Evolutionary conservation across 2,113 vertebrate species (phyloP).

Genomic region (Sinocyclocheilus maitianheensis): DNA sequence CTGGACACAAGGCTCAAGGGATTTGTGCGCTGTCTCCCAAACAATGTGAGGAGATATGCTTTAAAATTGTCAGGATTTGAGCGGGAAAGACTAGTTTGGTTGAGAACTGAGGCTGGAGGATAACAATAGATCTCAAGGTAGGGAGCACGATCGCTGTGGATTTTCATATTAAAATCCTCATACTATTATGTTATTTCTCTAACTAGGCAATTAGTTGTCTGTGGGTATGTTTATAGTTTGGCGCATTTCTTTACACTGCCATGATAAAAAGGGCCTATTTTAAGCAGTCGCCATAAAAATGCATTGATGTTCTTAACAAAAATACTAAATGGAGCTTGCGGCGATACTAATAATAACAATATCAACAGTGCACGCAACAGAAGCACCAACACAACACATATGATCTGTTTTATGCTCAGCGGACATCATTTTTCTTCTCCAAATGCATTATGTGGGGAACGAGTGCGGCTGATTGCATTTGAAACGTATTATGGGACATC

Average conservation of each 20-base stretch:
- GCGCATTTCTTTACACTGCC: not conserved
- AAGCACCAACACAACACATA: slow-evolving; percentile 52
- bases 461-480: slow-evolving; percentile 62
- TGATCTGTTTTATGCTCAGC: slow-evolving; percentile 48
- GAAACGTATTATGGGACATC: slow-evolving; percentile 63
- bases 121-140: slow-evolving; percentile 13
- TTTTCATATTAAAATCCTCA: not conserved
- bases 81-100: not conserved
- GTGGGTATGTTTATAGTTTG: slow-evolving; percentile 6
- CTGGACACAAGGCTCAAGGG: slow-evolving; percentile 21
- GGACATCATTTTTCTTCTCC: slow-evolving; percentile 57
- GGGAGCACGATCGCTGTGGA: not conserved
- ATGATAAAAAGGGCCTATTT: slow-evolving; percentile 15
- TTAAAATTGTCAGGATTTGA: slow-evolving; percentile 20
- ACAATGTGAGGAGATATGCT: slow-evolving; percentile 34
- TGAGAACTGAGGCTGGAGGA: not conserved
- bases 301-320: not conserved
- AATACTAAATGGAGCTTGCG: slow-evolving; percentile 27
- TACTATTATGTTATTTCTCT: slow-evolving; percentile 17
- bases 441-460: slow-evolving; percentile 56
- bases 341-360: slow-evolving; percentile 36
- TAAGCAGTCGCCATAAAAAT: not conserved
- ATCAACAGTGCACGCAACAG: slow-evolving; percentile 5
- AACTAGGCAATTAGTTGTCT: slow-evolving; percentile 27
- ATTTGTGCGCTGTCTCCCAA: slow-evolving; percentile 38